phyloP scores from a whole-genome alignment of 2,888 invertebrate species.

The Andricus quercusramuli region DNA sequence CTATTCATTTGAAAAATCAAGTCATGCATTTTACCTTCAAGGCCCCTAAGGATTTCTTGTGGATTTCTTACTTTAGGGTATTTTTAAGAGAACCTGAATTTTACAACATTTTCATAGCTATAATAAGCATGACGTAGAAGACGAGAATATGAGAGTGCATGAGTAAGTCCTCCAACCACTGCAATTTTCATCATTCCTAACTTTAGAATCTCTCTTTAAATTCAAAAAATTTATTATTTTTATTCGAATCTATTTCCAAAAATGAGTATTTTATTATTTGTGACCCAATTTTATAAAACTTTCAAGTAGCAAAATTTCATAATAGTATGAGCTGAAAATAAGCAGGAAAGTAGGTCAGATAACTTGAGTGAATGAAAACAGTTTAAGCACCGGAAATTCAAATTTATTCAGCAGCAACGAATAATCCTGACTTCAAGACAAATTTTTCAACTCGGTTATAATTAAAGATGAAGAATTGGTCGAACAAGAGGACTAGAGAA shows the following conservation, averaged over 20 bases:
- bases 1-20: background rate
- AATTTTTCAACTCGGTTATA: background rate
- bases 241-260: background rate
- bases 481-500: constrained; percentile 14
- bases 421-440: background rate
- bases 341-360: background rate
- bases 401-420: background rate
- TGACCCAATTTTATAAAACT: background rate
- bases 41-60: too few species aligned
- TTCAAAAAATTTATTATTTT: too few species aligned
- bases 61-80: background rate
- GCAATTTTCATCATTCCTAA: too few species aligned
- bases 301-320: background rate
- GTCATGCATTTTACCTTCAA: background rate
- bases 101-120: background rate
- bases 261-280: background rate
- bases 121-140: background rate
- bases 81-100: constrained; percentile 16
- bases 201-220: background rate
- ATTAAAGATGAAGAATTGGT: constrained; percentile 5
- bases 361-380: background rate
- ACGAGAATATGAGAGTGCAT: background rate
- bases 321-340: background rate
- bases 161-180: too few species aligned
- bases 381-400: background rate